Base-by-base conservation (phyloP, 2,888 invertebrate species). In the Lagria hirta region DNA sequence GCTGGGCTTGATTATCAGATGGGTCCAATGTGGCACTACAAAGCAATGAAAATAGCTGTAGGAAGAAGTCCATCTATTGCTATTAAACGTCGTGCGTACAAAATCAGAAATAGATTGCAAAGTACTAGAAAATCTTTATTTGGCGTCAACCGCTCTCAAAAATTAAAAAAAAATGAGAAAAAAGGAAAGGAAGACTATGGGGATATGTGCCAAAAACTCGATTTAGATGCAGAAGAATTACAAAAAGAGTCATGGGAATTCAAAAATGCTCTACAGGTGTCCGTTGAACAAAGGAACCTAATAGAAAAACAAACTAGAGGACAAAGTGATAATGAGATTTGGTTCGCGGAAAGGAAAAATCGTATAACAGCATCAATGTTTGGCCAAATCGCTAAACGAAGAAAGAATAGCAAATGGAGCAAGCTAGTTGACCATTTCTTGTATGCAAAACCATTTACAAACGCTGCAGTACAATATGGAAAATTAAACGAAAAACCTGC, bases 171-270 rank as follows among this genome's bases (percentile, higher is more conserved):
- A 22, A 22, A 22, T 24, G 7, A 23, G 13, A 8, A 4, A 5
- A 23, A 23, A 14, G 24, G 34, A 8, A 22, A 13, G 13, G 23
- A 34, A 22, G 34, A 34, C 13, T 34, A 34, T 23, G 14, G 24
- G 6, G 22, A 21, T 5, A 11, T 23, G 13, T 24, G 24, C 12
- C 14, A 34, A 22, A 22, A 23, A 8, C 8, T 23, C 3, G 23
- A 33, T 8, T 7, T 29, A 11, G 17, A 29, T 5, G 13, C 17
- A 5, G 18, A 30, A 10, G 3, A 30, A 10, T n/a, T 30, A 10
- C 4, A 7, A 16, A 7, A 18, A 2, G 18, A 30, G 12, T 5
- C 10, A 4, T 6, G 6, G 4, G 18, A 30, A 6, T 30, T 30
- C 18, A 7, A 4, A 18, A 16, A 16, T 4, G 18, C 5, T 7